Percentiles rank a stretch among this genome's conserved stretches.
phyloP scores from a whole-genome alignment of 2,888 invertebrate species.

The Patella ulyssiponensis region DNA sequence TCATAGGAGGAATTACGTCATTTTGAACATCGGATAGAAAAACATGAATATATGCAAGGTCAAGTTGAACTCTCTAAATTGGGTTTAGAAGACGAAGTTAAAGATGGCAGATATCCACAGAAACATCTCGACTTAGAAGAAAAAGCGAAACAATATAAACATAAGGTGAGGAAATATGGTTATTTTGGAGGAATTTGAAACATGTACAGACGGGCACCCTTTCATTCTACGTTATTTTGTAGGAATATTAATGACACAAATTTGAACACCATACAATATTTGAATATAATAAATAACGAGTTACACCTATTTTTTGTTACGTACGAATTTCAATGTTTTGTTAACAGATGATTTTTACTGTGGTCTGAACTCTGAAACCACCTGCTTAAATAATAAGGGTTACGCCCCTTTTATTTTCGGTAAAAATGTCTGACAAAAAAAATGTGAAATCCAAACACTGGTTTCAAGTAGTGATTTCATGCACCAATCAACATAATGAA shows the following conservation, averaged over 20 bases:
- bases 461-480: too few species aligned
- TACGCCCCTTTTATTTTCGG: too few species aligned
- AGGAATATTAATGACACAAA: background rate
- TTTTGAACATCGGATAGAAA: slow-evolving; percentile 88
- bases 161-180: slow-evolving; percentile 39
- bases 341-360: too few species aligned
- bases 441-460: too few species aligned
- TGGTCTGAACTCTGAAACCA: too few species aligned
- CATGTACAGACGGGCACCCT: too few species aligned
- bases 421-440: too few species aligned
- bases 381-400: too few species aligned
- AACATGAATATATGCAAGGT: slow-evolving; percentile 86
- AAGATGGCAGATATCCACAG: slow-evolving; percentile 37
- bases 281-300: too few species aligned
- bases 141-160: slow-evolving; percentile 42
- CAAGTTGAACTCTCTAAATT: slow-evolving; percentile 78
- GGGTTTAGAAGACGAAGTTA: slow-evolving; percentile 52
- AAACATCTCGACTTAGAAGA: slow-evolving; percentile 50
- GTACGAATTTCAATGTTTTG: background rate
- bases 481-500: too few species aligned
- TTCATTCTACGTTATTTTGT: background rate
- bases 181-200: background rate
- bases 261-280: too few species aligned
- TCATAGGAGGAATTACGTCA: slow-evolving; percentile 85
- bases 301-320: background rate